Conservation (phyloP, 2,888 invertebrate genomes). For the Lepas anatifera region DNA sequence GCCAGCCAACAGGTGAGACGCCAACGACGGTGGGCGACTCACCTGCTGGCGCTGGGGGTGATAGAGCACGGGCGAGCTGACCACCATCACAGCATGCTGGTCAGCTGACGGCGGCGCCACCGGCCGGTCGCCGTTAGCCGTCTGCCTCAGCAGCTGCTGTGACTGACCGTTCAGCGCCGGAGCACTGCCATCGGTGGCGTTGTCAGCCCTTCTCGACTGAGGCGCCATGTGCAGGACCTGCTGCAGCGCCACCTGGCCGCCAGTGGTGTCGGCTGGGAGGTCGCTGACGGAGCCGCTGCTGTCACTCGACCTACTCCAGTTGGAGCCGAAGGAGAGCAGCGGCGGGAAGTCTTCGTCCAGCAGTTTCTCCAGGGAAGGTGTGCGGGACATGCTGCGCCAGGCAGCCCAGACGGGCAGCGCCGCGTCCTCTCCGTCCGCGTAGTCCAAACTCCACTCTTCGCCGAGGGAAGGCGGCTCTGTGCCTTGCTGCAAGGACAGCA, state of each 20-base stretch:
- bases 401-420: not conserved
- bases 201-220: no score
- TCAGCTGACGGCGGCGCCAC: not conserved
- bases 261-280: not conserved
- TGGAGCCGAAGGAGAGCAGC: not conserved
- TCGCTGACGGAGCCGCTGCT: not conserved
- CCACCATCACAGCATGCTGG: not conserved
- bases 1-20: not conserved
- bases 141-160: no score
- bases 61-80: not conserved
- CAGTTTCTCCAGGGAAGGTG: not conserved
- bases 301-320: not conserved
- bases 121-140: not conserved
- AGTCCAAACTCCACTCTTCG: not conserved
- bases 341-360: conserved; percentile 4
- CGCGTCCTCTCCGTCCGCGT: not conserved
- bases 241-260: not conserved
- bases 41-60: not conserved
- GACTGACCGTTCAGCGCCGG: no score
- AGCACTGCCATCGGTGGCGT: no score
- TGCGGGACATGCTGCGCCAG: not conserved
- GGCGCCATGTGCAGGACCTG: no score
- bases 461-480: conserved; percentile 1
- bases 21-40: not conserved
- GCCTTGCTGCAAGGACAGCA: no score